These are phyloP conservation scores for Adoxophyes honmai DNA, from an alignment of 1,140 invertebrate genomes.

Conservation along the genomic window DNA sequence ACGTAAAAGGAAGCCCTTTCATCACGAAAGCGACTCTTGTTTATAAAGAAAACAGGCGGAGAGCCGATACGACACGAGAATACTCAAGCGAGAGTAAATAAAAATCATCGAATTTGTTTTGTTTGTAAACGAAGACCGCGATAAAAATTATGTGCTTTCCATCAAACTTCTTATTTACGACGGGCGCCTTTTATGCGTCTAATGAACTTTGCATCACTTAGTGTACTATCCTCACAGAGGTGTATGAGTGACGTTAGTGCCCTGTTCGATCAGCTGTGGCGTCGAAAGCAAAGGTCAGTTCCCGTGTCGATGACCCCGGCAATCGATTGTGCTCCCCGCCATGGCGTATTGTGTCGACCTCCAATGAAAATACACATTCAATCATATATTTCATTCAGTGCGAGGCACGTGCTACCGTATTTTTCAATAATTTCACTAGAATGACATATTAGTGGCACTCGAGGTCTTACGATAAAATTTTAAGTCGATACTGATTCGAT, in stretches of 20 bases:
- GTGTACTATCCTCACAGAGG: no score
- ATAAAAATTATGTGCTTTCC: slow-evolving; percentile 6
- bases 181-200: slow-evolving; percentile 4
- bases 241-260: slow-evolving; percentile 13
- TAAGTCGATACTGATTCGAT: no score
- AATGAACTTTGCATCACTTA: slow-evolving; percentile 10
- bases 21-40: background rate
- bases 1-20: no score
- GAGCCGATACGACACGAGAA: background rate
- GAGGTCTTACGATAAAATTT: no score
- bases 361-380: slow-evolving; percentile 43
- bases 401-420: no score
- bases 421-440: no score
- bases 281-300: slow-evolving; percentile 71
- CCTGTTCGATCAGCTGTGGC: slow-evolving; percentile 62
- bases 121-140: slow-evolving; percentile 3
- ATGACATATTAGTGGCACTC: no score
- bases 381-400: background rate
- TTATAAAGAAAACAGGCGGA: slow-evolving; percentile 3
- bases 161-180: slow-evolving; percentile 12
- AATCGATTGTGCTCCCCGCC: slow-evolving; percentile 68
- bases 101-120: slow-evolving; percentile 4
- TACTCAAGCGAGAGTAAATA: slow-evolving; percentile 6
- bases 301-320: slow-evolving; percentile 63
- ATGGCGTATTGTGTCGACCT: slow-evolving; percentile 45